These are phyloP conservation scores for Amphipoea lucens DNA, from an alignment of 2,888 invertebrate species.

Conservation along the genomic window DNA sequence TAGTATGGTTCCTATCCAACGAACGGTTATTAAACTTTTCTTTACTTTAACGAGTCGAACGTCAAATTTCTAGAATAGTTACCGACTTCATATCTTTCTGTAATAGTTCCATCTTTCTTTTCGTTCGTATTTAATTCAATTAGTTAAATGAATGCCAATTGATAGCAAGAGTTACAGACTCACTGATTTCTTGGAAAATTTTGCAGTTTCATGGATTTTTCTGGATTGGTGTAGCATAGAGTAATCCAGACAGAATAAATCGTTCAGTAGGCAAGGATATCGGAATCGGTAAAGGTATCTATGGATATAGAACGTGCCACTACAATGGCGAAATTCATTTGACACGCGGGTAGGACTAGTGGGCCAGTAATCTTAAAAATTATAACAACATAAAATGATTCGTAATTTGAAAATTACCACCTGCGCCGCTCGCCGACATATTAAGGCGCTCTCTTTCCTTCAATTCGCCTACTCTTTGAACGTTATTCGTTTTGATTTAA, in stretches of 20 bases:
- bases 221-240: constrained; percentile 5
- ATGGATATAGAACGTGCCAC: not conserved
- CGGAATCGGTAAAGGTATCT: not conserved
- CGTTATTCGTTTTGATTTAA: not conserved
- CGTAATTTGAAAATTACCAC: too few species aligned
- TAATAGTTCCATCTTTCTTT: constrained; percentile 59
- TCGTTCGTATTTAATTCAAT: constrained; percentile 61
- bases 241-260: not conserved
- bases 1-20: constrained; percentile 80
- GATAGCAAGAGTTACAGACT: constrained; percentile 41
- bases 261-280: not conserved
- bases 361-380: too few species aligned
- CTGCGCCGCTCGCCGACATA: too few species aligned
- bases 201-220: constrained; percentile 3
- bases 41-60: constrained; percentile 79
- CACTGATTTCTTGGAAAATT: constrained; percentile 32
- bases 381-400: too few species aligned
- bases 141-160: constrained; percentile 58
- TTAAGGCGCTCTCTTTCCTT: not conserved
- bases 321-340: not conserved
- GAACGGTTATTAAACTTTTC: constrained; percentile 86
- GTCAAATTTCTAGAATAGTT: constrained; percentile 79
- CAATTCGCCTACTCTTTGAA: not conserved
- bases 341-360: not conserved
- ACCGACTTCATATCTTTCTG: constrained; percentile 67